Evolutionary conservation across 2,113 vertebrate genomes (phyloP).

Genomic region (Pelecanoides urinatrix): DNA sequence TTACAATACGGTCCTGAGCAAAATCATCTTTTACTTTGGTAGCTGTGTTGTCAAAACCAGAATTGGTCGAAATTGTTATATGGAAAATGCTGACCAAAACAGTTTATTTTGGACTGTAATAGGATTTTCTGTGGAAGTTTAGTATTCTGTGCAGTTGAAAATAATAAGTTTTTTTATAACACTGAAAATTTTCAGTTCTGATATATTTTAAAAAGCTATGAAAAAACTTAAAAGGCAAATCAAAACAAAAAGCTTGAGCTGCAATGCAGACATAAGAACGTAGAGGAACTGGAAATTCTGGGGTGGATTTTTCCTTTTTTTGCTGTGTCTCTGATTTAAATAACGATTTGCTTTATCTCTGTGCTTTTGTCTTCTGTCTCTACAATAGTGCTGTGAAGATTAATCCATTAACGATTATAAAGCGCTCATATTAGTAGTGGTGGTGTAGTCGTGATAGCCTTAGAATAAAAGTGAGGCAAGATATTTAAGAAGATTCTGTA

Average conservation of each 20-base stretch:
- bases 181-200: background rate
- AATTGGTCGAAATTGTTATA: background rate
- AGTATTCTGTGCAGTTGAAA: background rate
- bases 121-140: background rate
- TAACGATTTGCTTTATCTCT: background rate
- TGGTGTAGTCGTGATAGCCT: background rate
- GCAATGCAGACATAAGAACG: background rate
- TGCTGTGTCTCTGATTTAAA: background rate
- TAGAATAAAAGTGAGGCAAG: slow-evolving; percentile 35
- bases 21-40: background rate
- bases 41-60: background rate
- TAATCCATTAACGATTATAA: slow-evolving; percentile 43
- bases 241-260: background rate
- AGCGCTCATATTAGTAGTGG: slow-evolving; percentile 6
- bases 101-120: background rate
- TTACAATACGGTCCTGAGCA: background rate
- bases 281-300: background rate
- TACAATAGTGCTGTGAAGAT: slow-evolving; percentile 20
- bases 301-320: background rate
- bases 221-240: background rate
- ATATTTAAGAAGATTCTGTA: slow-evolving; percentile 3
- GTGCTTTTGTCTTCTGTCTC: slow-evolving; percentile 31
- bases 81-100: background rate
- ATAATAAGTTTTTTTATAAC: background rate
- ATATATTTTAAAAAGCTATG: background rate